Conservation (phyloP, 1,140 invertebrate species). For the Acromyrmex heyeri region DNA sequence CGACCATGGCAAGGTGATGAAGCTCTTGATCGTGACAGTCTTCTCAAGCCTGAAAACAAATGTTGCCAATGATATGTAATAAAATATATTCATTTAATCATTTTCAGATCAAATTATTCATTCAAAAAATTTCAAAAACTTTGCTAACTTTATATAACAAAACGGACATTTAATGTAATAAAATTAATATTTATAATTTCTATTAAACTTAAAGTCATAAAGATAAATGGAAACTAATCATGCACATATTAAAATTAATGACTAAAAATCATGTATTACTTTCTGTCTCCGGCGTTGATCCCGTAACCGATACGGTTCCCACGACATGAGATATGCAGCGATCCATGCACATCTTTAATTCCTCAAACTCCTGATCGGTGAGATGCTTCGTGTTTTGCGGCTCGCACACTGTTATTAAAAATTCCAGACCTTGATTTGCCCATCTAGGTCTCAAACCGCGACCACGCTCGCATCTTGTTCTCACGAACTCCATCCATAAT, state of each 20-base stretch:
- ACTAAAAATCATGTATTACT: slow-evolving; percentile 29
- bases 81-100: not conserved
- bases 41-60: slow-evolving; percentile 70
- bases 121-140: not conserved
- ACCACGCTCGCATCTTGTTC: slow-evolving; percentile 93
- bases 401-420: slow-evolving; percentile 93
- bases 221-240: not conserved
- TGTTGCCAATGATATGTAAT: not conserved
- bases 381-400: slow-evolving; percentile 92
- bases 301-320: slow-evolving; percentile 87
- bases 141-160: not conserved
- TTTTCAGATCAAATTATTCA: not conserved
- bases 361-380: slow-evolving; percentile 92
- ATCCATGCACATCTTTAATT: slow-evolving; percentile 91
- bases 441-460: slow-evolving; percentile 94
- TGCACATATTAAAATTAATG: not conserved
- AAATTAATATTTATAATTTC: slow-evolving; percentile 1
- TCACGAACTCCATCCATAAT: slow-evolving; percentile 96
- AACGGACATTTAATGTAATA: not conserved
- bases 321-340: slow-evolving; percentile 94
- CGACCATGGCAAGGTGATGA: slow-evolving; percentile 77
- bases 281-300: slow-evolving; percentile 68
- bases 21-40: slow-evolving; percentile 78
- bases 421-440: slow-evolving; percentile 95
- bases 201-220: not conserved